phyloP scores from a whole-genome alignment of 1,140 invertebrate genomes.

The Leguminivora glycinivorella region DNA sequence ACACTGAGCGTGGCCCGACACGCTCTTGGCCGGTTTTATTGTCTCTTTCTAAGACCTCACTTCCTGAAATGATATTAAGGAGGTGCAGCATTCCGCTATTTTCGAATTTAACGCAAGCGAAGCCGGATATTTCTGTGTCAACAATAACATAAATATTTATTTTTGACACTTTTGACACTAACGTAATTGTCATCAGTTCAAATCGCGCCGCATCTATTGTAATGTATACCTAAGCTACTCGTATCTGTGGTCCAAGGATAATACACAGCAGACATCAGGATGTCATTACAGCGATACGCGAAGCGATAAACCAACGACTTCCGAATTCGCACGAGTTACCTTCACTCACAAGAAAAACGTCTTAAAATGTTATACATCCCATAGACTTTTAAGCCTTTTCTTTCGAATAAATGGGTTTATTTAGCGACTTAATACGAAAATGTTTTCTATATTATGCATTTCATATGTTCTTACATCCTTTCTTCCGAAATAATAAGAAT shows the following conservation, averaged over 20 bases:
- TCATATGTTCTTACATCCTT: not conserved
- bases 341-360: not conserved
- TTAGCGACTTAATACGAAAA: not conserved
- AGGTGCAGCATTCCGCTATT: no score
- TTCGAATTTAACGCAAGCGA: no score
- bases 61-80: no score
- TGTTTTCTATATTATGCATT: not conserved
- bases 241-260: not conserved
- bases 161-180: no score
- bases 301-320: slow-evolving; percentile 18
- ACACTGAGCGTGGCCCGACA: no score
- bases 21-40: no score
- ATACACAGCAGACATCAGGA: slow-evolving; percentile 15
- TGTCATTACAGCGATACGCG: not conserved
- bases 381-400: not conserved
- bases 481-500: not conserved
- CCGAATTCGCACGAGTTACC: not conserved
- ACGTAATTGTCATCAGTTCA: no score
- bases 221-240: no score
- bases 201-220: not conserved
- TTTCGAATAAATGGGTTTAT: no score
- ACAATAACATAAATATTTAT: no score
- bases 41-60: no score
- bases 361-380: not conserved
- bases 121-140: no score